Percentiles rank a stretch among this genome's conserved stretches.
phyloP scores from a whole-genome alignment of 1,140 invertebrate genomes.

The Lordiphosa collinella region DNA sequence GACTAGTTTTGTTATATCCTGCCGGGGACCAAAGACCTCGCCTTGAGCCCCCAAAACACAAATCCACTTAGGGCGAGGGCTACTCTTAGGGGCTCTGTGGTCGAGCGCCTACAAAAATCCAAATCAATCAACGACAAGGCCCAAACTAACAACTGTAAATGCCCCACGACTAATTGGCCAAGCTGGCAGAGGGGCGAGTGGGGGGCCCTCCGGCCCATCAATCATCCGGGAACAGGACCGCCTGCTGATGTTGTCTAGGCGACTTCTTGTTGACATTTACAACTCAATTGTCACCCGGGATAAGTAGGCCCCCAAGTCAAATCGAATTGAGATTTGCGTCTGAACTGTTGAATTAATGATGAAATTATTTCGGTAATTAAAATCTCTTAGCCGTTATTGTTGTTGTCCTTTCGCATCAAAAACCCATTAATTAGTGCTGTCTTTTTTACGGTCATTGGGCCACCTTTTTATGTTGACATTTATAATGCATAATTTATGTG shows the following conservation, averaged over 20 bases:
- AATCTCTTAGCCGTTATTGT: conserved; percentile 13
- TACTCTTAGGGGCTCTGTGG: conserved; percentile 19
- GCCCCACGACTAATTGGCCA: conserved; percentile 44
- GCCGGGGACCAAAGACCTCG: background rate
- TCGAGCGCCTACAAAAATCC: conserved; percentile 34
- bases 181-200: background rate
- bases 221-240: conserved; percentile 35
- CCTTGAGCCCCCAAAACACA: conserved; percentile 1
- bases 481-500: conserved; percentile 37
- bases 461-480: conserved; percentile 41
- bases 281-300: conserved; percentile 16
- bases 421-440: conserved; percentile 58
- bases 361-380: conserved; percentile 44
- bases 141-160: conserved; percentile 47
- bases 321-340: background rate
- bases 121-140: conserved; percentile 50
- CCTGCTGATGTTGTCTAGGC: conserved; percentile 6
- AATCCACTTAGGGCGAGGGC: conserved; percentile 42
- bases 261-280: conserved; percentile 4
- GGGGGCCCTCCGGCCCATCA: conserved; percentile 17
- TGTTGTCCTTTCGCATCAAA: conserved; percentile 5
- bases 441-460: conserved; percentile 1
- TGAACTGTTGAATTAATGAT: conserved; percentile 27
- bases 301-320: conserved; percentile 5
- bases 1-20: conserved; percentile 57